Evolutionary conservation across 2,888 invertebrate species (phyloP).

Genomic region (Lissocephala sabroskyi): DNA sequence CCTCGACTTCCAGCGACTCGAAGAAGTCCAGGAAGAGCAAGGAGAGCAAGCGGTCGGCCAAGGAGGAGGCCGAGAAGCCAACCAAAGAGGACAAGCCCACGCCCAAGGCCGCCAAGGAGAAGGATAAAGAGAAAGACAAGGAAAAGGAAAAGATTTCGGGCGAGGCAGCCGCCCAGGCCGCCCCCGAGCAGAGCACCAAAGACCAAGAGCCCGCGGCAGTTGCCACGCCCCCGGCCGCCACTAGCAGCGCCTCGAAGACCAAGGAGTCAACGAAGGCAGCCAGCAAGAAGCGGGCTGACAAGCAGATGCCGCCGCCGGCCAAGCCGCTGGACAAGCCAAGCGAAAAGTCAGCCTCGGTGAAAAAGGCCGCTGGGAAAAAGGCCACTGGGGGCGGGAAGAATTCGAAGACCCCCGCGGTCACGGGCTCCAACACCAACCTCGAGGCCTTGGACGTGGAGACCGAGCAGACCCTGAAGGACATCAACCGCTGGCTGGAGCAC

Average conservation of each 20-base stretch:
- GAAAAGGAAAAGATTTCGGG: constrained; percentile 14
- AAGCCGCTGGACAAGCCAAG: constrained; percentile 44
- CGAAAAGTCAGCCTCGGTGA: constrained; percentile 29
- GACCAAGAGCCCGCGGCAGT: constrained; percentile 8
- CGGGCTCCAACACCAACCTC: constrained; percentile 73
- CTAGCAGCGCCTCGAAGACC: constrained; percentile 8
- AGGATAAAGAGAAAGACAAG: constrained; percentile 15
- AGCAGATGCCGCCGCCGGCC: constrained; percentile 51
- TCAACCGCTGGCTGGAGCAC: constrained; percentile 91
- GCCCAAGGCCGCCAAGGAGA: constrained; percentile 5
- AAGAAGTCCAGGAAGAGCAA: constrained; percentile 41
- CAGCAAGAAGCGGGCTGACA: constrained; percentile 52
- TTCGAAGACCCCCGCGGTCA: constrained; percentile 9
- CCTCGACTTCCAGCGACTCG: no score
- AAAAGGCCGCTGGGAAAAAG: constrained; percentile 34
- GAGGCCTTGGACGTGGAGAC: constrained; percentile 82
- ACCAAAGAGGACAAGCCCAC: constrained; percentile 4
- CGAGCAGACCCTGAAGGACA: constrained; percentile 81
- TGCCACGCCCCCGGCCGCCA: not conserved
- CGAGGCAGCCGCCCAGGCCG: not conserved
- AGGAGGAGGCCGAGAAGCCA: constrained; percentile 17
- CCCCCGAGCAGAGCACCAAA: constrained; percentile 6
- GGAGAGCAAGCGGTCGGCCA: constrained; percentile 46
- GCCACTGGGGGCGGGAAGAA: constrained; percentile 11
- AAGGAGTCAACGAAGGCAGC: constrained; percentile 45